phyloP scores from a whole-genome alignment of 2,113 vertebrate species.

The Rostratula benghalensis region DNA sequence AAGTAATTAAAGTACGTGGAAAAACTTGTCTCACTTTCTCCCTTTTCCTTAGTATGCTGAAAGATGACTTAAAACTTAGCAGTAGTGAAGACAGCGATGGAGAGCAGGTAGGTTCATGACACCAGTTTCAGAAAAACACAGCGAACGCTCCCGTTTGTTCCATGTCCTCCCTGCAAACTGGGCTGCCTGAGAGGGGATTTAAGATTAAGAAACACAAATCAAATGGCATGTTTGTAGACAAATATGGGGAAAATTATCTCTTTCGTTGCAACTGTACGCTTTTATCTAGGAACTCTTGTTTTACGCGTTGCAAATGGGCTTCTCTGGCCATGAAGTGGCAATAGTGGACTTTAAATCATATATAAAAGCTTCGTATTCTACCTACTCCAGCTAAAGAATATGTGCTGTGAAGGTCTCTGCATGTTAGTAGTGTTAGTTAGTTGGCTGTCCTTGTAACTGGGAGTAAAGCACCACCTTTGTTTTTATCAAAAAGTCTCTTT shows the following conservation, averaged over 20 bases:
- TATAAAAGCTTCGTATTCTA: fast-evolving
- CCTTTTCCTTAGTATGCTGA: constrained; percentile 82
- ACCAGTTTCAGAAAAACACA: not conserved
- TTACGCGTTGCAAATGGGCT: not conserved
- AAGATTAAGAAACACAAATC: not conserved
- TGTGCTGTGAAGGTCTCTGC: not conserved
- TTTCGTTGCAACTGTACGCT: not conserved
- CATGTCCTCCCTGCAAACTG: not conserved
- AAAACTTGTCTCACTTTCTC: constrained; percentile 62
- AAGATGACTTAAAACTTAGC: constrained; percentile 96
- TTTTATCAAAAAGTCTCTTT: not conserved
- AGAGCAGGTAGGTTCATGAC: constrained; percentile 81
- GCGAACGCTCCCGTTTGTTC: fast-evolving
- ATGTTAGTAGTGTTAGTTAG: no score
- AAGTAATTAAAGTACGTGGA: not conserved
- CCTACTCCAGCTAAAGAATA: not conserved
- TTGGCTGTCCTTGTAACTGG: not conserved
- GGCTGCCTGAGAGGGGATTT: not conserved
- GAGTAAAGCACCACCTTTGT: not conserved
- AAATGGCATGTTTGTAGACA: not conserved
- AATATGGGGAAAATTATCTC: not conserved
- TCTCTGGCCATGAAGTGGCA: not conserved
- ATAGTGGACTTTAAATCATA: not conserved
- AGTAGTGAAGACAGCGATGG: constrained; percentile 98
- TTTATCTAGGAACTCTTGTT: not conserved